Percentiles rank a stretch among this genome's conserved stretches.
Conservation (phyloP, 2,113 vertebrate genomes). For the Phalacrocorax pelagicus region DNA sequence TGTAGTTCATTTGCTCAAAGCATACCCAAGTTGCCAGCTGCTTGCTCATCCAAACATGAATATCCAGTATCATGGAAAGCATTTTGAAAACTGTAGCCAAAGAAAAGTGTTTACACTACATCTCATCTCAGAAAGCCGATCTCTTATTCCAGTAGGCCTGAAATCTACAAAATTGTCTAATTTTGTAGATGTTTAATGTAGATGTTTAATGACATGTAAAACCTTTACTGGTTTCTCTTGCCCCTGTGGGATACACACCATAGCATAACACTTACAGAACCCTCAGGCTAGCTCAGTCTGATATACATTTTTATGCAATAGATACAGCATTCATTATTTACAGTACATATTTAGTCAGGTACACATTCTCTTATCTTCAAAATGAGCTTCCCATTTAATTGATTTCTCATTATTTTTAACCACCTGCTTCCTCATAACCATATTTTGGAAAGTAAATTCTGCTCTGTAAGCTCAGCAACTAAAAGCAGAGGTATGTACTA, state of each 20-base stretch:
- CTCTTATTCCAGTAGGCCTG: neutral
- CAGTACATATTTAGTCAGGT: neutral
- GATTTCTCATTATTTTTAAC: neutral
- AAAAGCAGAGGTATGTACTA: neutral
- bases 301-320: neutral
- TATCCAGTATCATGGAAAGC: neutral
- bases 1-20: neutral
- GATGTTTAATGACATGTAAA: neutral
- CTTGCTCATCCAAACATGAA: neutral
- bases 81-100: neutral
- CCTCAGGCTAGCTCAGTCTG: neutral
- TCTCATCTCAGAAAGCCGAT: neutral
- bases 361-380: neutral
- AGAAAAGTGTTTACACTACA: neutral
- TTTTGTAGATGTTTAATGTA: too few relatives aligned
- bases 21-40: neutral
- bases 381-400: neutral
- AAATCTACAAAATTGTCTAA: neutral
- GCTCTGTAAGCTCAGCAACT: neutral
- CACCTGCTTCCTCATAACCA: accelerated
- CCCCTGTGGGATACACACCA: neutral
- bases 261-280: neutral
- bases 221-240: neutral
- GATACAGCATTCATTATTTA: neutral
- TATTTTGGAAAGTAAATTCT: neutral